Percentiles rank a stretch among this genome's conserved stretches.
phyloP scores from a whole-genome alignment of 2,888 invertebrate genomes.

The Meteorus colon region DNA sequence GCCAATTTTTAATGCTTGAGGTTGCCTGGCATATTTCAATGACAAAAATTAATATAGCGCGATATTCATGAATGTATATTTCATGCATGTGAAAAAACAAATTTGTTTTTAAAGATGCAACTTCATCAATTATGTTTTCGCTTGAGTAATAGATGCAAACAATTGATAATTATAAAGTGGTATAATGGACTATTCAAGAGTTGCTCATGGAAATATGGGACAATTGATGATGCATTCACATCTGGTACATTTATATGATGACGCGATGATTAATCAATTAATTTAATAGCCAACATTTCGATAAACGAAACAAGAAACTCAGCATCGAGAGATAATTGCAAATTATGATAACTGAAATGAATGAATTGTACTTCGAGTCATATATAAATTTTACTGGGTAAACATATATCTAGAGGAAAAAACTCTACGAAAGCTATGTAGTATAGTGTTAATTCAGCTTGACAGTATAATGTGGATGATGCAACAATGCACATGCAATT shows the following conservation, averaged over 20 bases:
- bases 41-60: neutral
- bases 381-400: too few relatives aligned
- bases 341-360: too few relatives aligned
- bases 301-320: neutral
- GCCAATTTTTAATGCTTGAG: neutral
- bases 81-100: neutral
- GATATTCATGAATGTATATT: neutral
- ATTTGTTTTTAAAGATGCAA: neutral
- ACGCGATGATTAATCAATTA: neutral
- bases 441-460: neutral
- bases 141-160: neutral
- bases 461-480: neutral
- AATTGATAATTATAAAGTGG: neutral
- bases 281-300: neutral
- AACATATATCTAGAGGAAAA: too few relatives aligned
- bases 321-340: too few relatives aligned
- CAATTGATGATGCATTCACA: neutral
- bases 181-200: neutral
- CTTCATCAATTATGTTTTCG: neutral
- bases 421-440: too few relatives aligned
- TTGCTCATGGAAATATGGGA: neutral
- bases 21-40: neutral
- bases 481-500: slow-evolving; percentile 2
- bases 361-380: too few relatives aligned
- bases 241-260: neutral